Conservation (phyloP, 2,888 invertebrate genomes). For the Caenorhabditis parvicauda region DNA sequence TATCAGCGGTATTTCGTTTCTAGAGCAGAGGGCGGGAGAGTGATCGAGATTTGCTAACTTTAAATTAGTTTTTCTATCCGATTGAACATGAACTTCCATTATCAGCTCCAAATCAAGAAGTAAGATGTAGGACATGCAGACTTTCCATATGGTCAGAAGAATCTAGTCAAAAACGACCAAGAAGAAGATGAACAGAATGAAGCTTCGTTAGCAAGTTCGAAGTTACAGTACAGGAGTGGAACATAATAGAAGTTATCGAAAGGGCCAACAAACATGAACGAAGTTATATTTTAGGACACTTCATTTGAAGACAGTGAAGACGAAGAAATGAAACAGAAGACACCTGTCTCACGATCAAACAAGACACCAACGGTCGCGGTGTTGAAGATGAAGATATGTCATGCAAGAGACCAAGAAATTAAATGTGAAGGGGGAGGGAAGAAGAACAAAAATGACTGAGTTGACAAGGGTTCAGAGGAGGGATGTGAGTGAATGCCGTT, state of each 20-base stretch:
- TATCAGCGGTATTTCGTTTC: too few relatives aligned
- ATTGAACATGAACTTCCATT: too few relatives aligned
- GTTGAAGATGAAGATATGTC: too few relatives aligned
- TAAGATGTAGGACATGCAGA: too few relatives aligned
- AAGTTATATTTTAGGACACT: slow-evolving; percentile 23
- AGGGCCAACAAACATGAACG: background rate
- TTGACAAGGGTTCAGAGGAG: slow-evolving; percentile 17
- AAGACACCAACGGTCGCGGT: slow-evolving; percentile 20
- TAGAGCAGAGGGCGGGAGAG: too few relatives aligned
- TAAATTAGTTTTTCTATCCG: too few relatives aligned
- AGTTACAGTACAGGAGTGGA: slow-evolving; percentile 34
- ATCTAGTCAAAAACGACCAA: slow-evolving; percentile 53
- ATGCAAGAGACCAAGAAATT: too few relatives aligned
- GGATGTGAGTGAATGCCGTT: slow-evolving; percentile 52
- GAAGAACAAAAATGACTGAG: too few relatives aligned
- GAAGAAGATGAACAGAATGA: slow-evolving; percentile 46
- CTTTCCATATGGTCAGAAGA: too few relatives aligned
- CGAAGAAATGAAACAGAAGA: slow-evolving; percentile 27
- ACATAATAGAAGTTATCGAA: too few relatives aligned
- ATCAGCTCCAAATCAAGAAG: too few relatives aligned
- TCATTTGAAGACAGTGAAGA: slow-evolving; percentile 31
- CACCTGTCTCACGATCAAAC: slow-evolving; percentile 10
- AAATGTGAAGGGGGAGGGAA: background rate
- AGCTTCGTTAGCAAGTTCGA: slow-evolving; percentile 35
- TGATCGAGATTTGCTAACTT: too few relatives aligned